Base-by-base conservation (phyloP, 2,888 invertebrate species). In the Watsonalla binaria region DNA sequence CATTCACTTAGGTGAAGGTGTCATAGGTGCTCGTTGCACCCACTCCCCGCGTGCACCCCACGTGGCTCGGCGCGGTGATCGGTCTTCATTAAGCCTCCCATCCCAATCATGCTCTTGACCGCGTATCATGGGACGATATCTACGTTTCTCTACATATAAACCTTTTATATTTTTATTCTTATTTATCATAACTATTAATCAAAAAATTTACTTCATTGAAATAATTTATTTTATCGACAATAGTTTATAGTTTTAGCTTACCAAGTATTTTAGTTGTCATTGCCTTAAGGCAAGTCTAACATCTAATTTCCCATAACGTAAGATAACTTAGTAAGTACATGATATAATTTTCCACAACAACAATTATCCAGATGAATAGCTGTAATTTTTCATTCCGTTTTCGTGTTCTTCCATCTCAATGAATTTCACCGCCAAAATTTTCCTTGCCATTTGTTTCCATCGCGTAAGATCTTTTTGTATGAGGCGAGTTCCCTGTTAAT, bases 371-470 rank as follows among this genome's bases (percentile, higher is more conserved):
- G 79, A 88, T 80, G 84, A 84, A 84, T 82, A 63, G 62, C 68
- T 60, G 75, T 67, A 76, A 84, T 87, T 81, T 82, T 80, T 89
- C 82, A 66, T 74, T 57, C 68, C 74, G 76, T 76, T 84, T 80
- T 82, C 75, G 74, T 72, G 49, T 77, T 73, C 76, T 82, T 83
- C 78, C 76, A 79, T 80, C 82, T 76, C 82, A 84, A 87, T 86
- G 84, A 86, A 88, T 84, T 88, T 82, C 75, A 78, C 84, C 78
- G 76, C 82, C 81, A 84, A 88, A 90, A 86, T 88, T 87, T 90
- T 90, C 90, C 90, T 89, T 81, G 74, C 86, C 90, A 91, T 91
- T 91, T 91, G 89, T 91, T 91, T 85, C 87, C 86, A 89, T 88
- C 87, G 87, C 76, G 78, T 79, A 86, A 89, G 89, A 91, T 91